These are phyloP conservation scores for Auanema freiburgensis DNA, from an alignment of 2,888 invertebrate species.

Conservation along the genomic window DNA sequence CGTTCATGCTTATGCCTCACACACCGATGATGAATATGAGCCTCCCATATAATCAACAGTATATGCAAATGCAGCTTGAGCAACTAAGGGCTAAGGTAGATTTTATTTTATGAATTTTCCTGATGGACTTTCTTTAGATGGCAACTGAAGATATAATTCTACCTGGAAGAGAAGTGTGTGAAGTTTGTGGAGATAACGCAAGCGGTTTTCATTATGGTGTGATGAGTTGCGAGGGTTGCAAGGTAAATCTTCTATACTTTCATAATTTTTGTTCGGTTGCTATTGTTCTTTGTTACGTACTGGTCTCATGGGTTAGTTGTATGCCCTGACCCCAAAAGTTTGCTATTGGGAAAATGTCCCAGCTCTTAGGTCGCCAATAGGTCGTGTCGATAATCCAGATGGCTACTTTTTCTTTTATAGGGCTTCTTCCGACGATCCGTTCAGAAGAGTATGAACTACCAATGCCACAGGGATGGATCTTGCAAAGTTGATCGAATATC, in stretches of 20 bases:
- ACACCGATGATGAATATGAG: slow-evolving; percentile 11
- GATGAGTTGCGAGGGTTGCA: slow-evolving; percentile 52
- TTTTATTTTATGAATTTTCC: neutral
- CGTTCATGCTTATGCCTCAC: slow-evolving; percentile 5
- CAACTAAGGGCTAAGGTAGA: neutral
- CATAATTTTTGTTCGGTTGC: neutral
- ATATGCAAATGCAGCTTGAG: slow-evolving; percentile 4
- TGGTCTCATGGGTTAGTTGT: too few species aligned
- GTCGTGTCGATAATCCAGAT: too few species aligned
- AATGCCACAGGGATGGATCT: slow-evolving; percentile 38
- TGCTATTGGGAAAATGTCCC: too few species aligned
- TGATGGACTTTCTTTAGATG: neutral
- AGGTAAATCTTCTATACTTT: slow-evolving; percentile 19
- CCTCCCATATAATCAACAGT: slow-evolving; percentile 6
- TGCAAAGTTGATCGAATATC: slow-evolving; percentile 43
- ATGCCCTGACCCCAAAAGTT: too few species aligned
- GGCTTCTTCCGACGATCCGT: slow-evolving; percentile 58
- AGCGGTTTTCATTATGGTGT: slow-evolving; percentile 53
- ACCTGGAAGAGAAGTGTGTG: slow-evolving; percentile 30
- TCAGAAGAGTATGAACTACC: slow-evolving; percentile 38
- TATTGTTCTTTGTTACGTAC: too few species aligned
- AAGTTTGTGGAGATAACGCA: slow-evolving; percentile 43
- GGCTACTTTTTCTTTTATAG: slow-evolving; percentile 22
- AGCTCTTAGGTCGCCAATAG: too few species aligned
- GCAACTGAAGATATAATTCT: neutral